Evolutionary conservation across 2,113 vertebrate genomes (phyloP).

Genomic region (Peromyscus leucopus): DNA sequence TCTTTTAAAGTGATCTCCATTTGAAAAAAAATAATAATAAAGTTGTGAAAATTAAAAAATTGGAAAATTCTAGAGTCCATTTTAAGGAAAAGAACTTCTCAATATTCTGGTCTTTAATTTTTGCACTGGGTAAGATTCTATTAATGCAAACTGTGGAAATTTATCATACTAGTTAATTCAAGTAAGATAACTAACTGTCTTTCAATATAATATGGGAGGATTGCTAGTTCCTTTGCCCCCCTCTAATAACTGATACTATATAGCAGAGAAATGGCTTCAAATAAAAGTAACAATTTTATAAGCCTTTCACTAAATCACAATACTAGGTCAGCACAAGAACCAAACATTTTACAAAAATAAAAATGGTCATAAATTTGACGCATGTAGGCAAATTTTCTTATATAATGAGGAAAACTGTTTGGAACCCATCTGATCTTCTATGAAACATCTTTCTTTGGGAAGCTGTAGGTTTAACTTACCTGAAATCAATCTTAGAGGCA

Average conservation of each 20-base stretch:
- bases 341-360: constrained; percentile 32
- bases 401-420: not conserved
- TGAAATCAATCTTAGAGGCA: not conserved
- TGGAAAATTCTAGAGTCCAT: not conserved
- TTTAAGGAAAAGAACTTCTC: constrained; percentile 41
- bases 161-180: constrained; percentile 56
- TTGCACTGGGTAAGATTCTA: not conserved
- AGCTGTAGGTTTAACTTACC: constrained; percentile 44
- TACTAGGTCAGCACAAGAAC: not conserved
- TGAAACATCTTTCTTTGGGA: not conserved
- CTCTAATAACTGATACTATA: constrained; percentile 1
- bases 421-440: not conserved
- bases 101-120: constrained; percentile 30
- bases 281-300: constrained; percentile 32
- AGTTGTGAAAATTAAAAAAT: constrained; percentile 50
- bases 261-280: constrained; percentile 29
- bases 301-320: constrained; percentile 44
- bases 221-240: constrained; percentile 39
- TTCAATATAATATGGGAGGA: not conserved
- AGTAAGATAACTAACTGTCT: not conserved
- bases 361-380: not conserved
- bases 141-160: not conserved
- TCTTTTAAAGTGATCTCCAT: not conserved
- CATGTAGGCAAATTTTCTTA: not conserved
- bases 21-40: not conserved